These are phyloP conservation scores for Napeogenes inachia DNA, from an alignment of 2,888 invertebrate genomes.

Conservation along the genomic window DNA sequence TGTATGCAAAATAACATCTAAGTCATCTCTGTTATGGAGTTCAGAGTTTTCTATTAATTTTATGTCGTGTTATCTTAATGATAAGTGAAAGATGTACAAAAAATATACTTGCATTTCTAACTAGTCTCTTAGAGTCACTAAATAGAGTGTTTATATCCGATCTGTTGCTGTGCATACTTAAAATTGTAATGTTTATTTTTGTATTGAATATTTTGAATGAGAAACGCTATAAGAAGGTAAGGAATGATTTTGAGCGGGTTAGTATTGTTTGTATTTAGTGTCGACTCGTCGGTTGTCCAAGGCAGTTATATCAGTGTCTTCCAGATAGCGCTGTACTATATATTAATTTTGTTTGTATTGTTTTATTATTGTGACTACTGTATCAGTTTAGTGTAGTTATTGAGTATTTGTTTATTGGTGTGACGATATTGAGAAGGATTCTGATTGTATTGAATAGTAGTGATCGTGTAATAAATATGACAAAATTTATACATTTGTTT, in stretches of 20 bases:
- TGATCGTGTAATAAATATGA: constrained; percentile 71
- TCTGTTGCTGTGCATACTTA: constrained; percentile 38
- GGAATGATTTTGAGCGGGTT: constrained; percentile 45
- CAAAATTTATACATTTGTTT: constrained; percentile 35
- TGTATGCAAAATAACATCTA: constrained; percentile 58
- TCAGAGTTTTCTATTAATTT: constrained; percentile 60
- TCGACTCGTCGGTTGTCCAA: not conserved
- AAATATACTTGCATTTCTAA: constrained; percentile 71
- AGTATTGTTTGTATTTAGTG: constrained; percentile 26
- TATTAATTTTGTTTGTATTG: constrained; percentile 39
- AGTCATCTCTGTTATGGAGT: constrained; percentile 68
- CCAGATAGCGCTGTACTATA: constrained; percentile 61
- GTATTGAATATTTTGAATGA: constrained; percentile 70
- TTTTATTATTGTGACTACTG: constrained; percentile 52
- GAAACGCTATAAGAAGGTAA: constrained; percentile 38
- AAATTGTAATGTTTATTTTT: constrained; percentile 72
- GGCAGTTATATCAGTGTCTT: constrained; percentile 56
- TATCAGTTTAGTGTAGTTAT: constrained; percentile 56
- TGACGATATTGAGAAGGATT: constrained; percentile 64
- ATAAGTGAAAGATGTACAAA: constrained; percentile 74
- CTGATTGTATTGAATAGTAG: constrained; percentile 69
- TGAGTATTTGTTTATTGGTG: constrained; percentile 52
- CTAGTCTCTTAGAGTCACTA: constrained; percentile 75
- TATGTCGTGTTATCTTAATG: constrained; percentile 74
- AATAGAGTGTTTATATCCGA: constrained; percentile 30